Evolutionary conservation across 2,113 vertebrate species (phyloP).

Genomic region (Trichechus manatus): DNA sequence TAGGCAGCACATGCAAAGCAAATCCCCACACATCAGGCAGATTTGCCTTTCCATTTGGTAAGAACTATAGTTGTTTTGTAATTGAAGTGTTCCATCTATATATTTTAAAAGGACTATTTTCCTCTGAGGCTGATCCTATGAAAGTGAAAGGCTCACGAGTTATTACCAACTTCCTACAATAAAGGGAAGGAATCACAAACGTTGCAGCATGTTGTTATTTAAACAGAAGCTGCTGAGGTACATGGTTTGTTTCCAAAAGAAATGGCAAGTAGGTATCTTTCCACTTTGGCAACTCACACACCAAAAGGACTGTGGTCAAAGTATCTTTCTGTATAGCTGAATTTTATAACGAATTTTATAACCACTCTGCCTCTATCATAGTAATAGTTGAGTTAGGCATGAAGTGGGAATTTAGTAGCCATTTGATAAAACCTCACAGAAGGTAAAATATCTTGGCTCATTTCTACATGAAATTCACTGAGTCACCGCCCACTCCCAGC

Average conservation of each 20-base stretch:
- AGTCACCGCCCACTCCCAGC: not conserved
- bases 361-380: conserved; percentile 19
- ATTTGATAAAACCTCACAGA: conserved; percentile 45
- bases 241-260: conserved; percentile 33
- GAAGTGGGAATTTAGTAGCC: not conserved
- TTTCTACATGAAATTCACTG: not conserved
- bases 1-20: not conserved
- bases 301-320: conserved; percentile 30
- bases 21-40: not conserved
- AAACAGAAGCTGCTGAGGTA: conserved; percentile 31
- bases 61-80: not conserved
- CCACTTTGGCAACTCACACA: not conserved
- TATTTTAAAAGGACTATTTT: conserved; percentile 22
- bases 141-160: conserved; percentile 8
- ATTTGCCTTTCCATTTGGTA: not conserved
- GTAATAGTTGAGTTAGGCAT: conserved; percentile 14
- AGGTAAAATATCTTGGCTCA: conserved; percentile 14
- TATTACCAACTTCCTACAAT: conserved; percentile 40
- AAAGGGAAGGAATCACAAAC: conserved; percentile 39
- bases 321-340: conserved; percentile 15
- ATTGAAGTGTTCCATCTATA: not conserved
- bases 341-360: not conserved
- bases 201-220: conserved; percentile 28
- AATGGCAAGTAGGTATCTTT: conserved; percentile 10
- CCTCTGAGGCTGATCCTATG: not conserved